phyloP scores from a whole-genome alignment of 2,888 invertebrate genomes.

The Gryllus longicercus region DNA sequence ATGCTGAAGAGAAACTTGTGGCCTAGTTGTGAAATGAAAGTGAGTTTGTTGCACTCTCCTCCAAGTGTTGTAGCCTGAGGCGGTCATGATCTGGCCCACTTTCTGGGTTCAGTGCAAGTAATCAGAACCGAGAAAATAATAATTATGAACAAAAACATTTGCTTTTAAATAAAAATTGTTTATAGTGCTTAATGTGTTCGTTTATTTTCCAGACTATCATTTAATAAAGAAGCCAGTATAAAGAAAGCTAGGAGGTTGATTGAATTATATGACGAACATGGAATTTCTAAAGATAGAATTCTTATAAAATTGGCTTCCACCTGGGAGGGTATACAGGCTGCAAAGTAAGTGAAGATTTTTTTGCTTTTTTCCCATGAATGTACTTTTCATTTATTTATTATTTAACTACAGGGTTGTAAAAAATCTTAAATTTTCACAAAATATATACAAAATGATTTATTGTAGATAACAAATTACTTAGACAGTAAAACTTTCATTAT shows the following conservation, averaged over 20 bases:
- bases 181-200: neutral
- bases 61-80: neutral
- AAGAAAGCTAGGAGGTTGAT: slow-evolving; percentile 86
- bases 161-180: too few species aligned
- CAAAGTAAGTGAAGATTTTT: slow-evolving; percentile 61
- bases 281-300: slow-evolving; percentile 87
- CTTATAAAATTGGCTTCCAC: slow-evolving; percentile 97
- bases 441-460: too few species aligned
- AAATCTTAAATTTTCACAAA: too few species aligned
- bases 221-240: slow-evolving; percentile 88
- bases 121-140: too few species aligned
- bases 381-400: too few species aligned
- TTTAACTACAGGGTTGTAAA: too few species aligned
- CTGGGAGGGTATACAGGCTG: slow-evolving; percentile 99
- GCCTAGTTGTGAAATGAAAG: neutral
- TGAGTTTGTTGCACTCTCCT: slow-evolving; percentile 4
- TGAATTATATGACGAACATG: slow-evolving; percentile 81
- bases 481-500: too few species aligned
- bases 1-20: slow-evolving; percentile 8
- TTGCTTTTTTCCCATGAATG: neutral
- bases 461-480: too few species aligned
- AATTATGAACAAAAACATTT: too few species aligned
- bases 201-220: slow-evolving; percentile 70
- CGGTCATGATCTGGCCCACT: neutral
- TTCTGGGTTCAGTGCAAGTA: neutral